Conservation (phyloP, 2,888 invertebrate species). For the Lapara coniferarum region DNA sequence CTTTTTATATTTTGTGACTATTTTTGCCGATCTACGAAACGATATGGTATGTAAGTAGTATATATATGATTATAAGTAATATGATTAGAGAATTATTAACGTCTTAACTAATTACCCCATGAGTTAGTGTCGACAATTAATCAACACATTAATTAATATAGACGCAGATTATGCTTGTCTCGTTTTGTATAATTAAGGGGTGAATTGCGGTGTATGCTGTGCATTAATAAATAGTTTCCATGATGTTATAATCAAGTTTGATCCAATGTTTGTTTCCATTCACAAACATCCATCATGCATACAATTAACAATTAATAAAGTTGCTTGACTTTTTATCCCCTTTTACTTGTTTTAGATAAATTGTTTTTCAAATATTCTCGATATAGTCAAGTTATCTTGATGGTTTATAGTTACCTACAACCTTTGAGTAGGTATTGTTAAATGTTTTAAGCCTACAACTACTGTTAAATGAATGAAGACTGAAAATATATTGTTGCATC, state of each 20-base stretch:
- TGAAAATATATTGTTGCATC: too few relatives aligned
- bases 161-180: slow-evolving; percentile 19
- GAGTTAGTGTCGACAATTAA: slow-evolving; percentile 40
- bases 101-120: slow-evolving; percentile 42
- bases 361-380: too few relatives aligned
- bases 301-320: too few relatives aligned
- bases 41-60: background rate
- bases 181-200: slow-evolving; percentile 24
- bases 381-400: too few relatives aligned
- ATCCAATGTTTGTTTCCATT: background rate
- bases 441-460: too few relatives aligned
- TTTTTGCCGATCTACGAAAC: background rate
- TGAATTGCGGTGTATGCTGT: slow-evolving; percentile 20
- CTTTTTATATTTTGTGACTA: too few relatives aligned
- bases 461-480: too few relatives aligned
- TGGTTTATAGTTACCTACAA: too few relatives aligned
- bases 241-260: slow-evolving; percentile 5
- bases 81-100: slow-evolving; percentile 26
- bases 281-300: background rate
- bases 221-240: slow-evolving; percentile 14
- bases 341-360: too few relatives aligned
- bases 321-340: too few relatives aligned
- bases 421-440: too few relatives aligned
- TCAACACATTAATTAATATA: slow-evolving; percentile 41
- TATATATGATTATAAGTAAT: background rate